These are phyloP conservation scores for Oreochromis mossambicus DNA, from an alignment of 2,797 vertebrate species.

Conservation along the genomic window DNA sequence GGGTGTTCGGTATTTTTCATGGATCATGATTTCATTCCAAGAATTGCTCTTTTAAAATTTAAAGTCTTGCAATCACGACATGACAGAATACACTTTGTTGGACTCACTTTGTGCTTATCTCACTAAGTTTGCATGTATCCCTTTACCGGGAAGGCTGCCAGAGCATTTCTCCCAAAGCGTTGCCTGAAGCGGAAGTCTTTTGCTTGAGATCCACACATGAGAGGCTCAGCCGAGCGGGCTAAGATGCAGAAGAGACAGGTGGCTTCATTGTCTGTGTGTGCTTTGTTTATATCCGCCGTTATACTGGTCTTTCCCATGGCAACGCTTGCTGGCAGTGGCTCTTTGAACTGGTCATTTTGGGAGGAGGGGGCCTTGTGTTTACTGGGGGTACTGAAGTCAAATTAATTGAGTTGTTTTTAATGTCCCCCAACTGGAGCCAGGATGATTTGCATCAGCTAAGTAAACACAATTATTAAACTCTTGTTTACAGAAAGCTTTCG, in stretches of 20 bases:
- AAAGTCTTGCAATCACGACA: background rate
- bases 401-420: conserved; percentile 19
- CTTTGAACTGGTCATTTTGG: conserved; percentile 18
- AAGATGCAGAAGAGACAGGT: conserved; percentile 42
- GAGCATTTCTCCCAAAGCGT: background rate
- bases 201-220: background rate
- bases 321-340: background rate
- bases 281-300: conserved; percentile 33
- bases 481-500: background rate
- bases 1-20: background rate
- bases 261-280: conserved; percentile 42
- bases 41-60: background rate
- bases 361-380: conserved; percentile 2
- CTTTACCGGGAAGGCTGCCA: background rate
- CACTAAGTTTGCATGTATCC: background rate
- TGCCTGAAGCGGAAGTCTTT: conserved; percentile 18
- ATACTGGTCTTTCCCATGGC: conserved; percentile 13
- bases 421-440: background rate
- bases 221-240: conserved; percentile 14
- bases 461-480: background rate
- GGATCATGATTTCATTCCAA: background rate
- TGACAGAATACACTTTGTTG: background rate
- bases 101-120: background rate
- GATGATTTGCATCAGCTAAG: background rate
- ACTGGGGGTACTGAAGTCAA: background rate